Evolutionary conservation across 2,888 invertebrate genomes (phyloP).

Genomic region (Acanthosoma haemorrhoidale): DNA sequence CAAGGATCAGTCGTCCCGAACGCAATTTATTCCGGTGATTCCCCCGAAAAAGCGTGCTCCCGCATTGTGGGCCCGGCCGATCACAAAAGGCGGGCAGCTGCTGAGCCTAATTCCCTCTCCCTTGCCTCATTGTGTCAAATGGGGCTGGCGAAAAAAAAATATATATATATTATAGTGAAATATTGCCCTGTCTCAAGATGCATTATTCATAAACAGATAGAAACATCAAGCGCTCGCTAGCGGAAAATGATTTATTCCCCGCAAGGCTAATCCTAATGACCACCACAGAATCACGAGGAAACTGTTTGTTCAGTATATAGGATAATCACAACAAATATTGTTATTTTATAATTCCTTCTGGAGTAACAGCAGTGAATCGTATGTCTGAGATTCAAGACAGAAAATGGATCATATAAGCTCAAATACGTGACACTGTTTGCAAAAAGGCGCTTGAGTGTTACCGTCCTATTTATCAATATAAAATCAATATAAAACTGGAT

Average conservation of each 20-base stretch:
- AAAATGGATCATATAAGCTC: no score
- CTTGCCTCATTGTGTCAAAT: not conserved
- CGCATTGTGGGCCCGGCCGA: not conserved
- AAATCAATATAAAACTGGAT: no score
- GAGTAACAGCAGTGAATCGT: no score
- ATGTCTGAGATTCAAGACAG: no score
- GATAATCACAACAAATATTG: no score
- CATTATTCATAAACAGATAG: slow-evolving; percentile 10
- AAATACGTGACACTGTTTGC: no score
- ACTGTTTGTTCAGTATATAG: no score
- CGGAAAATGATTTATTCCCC: not conserved
- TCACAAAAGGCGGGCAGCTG: not conserved
- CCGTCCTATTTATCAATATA: no score
- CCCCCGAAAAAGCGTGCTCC: not conserved
- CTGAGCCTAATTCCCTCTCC: not conserved
- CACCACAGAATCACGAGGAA: no score
- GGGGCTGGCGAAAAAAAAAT: not conserved
- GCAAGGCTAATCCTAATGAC: not conserved
- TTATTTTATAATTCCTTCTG: no score
- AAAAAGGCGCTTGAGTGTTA: no score
- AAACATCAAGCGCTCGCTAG: slow-evolving; percentile 6
- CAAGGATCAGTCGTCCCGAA: slow-evolving; percentile 8
- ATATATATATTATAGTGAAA: no score
- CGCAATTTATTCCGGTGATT: slow-evolving; percentile 16
- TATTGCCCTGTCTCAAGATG: not conserved